Conservation (phyloP, 2,797 vertebrate species). For the Pipistrellus pygmaeus region DNA sequence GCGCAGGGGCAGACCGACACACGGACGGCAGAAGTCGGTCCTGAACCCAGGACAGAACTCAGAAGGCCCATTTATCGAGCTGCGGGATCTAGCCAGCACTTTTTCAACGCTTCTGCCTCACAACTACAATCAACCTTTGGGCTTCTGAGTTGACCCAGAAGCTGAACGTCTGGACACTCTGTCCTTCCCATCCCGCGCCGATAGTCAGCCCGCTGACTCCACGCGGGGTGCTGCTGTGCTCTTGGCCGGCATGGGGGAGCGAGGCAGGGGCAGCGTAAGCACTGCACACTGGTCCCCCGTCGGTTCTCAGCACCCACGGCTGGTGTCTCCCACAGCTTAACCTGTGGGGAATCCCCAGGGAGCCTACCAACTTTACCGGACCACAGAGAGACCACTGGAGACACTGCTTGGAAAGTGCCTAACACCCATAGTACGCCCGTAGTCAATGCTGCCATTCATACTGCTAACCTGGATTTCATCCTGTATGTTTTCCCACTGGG, state of each 20-base stretch:
- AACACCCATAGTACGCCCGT: background rate
- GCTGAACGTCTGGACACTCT: background rate
- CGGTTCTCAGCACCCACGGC: background rate
- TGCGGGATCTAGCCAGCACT: background rate
- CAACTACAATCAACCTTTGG: background rate
- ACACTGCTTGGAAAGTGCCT: background rate
- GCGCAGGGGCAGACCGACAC: background rate
- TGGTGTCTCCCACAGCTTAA: background rate
- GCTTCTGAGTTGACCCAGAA: background rate
- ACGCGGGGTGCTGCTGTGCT: background rate
- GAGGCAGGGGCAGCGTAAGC: accelerated
- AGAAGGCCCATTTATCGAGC: background rate
- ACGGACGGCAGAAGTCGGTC: background rate
- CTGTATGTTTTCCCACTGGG: background rate
- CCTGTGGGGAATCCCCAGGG: background rate
- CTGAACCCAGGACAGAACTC: background rate
- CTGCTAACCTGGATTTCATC: background rate
- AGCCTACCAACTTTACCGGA: background rate
- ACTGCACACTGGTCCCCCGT: background rate
- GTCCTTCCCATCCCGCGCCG: background rate
- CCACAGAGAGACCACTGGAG: background rate
- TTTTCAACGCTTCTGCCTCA: background rate
- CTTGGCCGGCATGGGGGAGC: background rate
- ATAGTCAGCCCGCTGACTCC: background rate
- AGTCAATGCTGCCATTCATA: background rate